Conservation (phyloP, 2,113 vertebrate genomes). For the Etheostoma cragini region DNA sequence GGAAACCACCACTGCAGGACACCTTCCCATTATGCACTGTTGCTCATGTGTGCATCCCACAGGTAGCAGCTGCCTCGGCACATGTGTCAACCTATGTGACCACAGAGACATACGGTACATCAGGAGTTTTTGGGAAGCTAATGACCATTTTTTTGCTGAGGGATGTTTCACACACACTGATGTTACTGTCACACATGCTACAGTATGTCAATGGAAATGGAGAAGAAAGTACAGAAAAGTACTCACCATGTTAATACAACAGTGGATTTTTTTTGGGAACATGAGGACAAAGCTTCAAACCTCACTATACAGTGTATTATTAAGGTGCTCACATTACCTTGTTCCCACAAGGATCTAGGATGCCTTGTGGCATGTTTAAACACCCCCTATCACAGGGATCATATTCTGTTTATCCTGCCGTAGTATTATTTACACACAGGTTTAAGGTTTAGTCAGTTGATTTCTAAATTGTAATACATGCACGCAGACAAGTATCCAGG, state of each 20-base stretch:
- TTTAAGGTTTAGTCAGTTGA: too few species aligned
- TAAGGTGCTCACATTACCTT: not conserved
- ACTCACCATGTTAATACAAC: not conserved
- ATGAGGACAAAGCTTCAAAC: not conserved
- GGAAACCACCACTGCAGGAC: constrained; percentile 46
- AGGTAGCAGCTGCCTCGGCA: constrained; percentile 10
- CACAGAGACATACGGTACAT: constrained; percentile 9
- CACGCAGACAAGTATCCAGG: too few species aligned
- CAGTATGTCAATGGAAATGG: not conserved
- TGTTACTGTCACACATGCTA: not conserved
- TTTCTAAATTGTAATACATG: too few species aligned
- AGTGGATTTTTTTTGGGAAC: not conserved
- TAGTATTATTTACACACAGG: not conserved
- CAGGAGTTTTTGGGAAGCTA: not conserved
- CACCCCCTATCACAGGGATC: not conserved
- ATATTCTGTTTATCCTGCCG: not conserved
- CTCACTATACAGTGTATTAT: not conserved
- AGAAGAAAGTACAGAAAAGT: not conserved
- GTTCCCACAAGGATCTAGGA: not conserved
- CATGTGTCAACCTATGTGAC: constrained; percentile 11
- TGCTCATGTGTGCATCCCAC: constrained; percentile 22
- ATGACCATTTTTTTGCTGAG: constrained; percentile 6
- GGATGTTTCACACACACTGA: not conserved
- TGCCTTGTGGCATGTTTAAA: not conserved
- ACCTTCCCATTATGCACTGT: constrained; percentile 37